phyloP scores from a whole-genome alignment of 1,140 invertebrate species.

The Platyscapa corneri region DNA sequence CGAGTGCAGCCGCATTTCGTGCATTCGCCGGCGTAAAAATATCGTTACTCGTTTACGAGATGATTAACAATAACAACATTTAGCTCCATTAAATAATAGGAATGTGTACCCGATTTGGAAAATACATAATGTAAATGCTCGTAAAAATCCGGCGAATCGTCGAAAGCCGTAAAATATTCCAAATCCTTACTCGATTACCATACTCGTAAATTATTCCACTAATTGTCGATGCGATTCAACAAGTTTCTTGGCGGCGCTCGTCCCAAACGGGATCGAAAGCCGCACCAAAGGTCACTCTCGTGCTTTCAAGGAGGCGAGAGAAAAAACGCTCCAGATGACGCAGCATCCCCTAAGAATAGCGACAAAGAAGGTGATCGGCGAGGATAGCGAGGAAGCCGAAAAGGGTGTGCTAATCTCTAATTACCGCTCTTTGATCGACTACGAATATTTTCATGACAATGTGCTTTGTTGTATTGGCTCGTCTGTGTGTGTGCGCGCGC shows the following conservation, averaged over 20 bases:
- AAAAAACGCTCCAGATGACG: slow-evolving; percentile 11
- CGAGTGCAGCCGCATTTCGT: background rate
- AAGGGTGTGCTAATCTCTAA: slow-evolving; percentile 58
- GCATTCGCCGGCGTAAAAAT: background rate
- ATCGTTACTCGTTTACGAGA: background rate
- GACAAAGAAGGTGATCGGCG: background rate
- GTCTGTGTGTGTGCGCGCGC: background rate
- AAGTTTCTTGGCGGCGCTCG: background rate
- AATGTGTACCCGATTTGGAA: background rate
- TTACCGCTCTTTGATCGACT: slow-evolving; percentile 51
- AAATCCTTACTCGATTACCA: slow-evolving; percentile 21
- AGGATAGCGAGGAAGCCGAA: background rate
- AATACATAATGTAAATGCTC: slow-evolving; percentile 18
- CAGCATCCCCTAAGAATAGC: background rate
- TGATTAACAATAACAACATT: background rate
- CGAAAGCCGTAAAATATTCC: slow-evolving; percentile 17
- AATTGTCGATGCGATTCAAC: slow-evolving; percentile 9
- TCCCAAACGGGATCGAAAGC: background rate
- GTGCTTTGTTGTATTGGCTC: background rate
- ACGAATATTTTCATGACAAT: slow-evolving; percentile 35
- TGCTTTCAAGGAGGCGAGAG: background rate
- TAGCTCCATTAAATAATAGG: background rate
- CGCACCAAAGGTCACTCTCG: background rate
- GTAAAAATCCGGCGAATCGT: background rate
- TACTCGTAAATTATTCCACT: slow-evolving; percentile 32